A percentile compares a stretch with the other conserved stretches of the same genome.
phyloP scores from a whole-genome alignment of 2,888 invertebrate species.

The Leucozona laternaria region DNA sequence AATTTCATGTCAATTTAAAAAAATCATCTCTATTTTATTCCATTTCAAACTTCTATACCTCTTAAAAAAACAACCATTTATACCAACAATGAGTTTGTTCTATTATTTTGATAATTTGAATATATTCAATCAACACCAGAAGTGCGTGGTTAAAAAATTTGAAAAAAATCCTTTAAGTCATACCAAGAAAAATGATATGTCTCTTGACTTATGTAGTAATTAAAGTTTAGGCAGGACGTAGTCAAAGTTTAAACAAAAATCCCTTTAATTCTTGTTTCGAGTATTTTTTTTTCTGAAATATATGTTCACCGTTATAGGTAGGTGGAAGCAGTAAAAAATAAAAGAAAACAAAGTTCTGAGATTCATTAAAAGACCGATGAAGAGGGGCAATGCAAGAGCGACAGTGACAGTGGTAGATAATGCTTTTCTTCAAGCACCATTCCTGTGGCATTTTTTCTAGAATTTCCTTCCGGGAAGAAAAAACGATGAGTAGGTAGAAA shows the following conservation, averaged over 20 bases:
- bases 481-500: conserved; percentile 42
- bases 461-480: conserved; percentile 74
- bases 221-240: no score
- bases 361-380: conserved; percentile 11
- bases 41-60: no score
- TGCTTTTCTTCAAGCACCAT: conserved; percentile 59
- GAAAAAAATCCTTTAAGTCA: no score
- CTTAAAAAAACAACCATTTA: no score
- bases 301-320: neutral
- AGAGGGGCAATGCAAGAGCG: conserved; percentile 23
- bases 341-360: neutral
- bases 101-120: no score
- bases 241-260: neutral
- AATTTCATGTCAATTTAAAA: no score
- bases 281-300: neutral
- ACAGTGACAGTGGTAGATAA: conserved; percentile 55
- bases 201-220: no score
- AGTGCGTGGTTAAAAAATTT: no score
- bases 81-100: no score
- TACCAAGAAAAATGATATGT: no score
- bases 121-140: no score
- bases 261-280: neutral
- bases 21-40: no score
- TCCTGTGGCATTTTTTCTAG: conserved; percentile 67
- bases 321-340: neutral